phyloP scores from a whole-genome alignment of 2,888 invertebrate species.

The Resseliella maxima region DNA sequence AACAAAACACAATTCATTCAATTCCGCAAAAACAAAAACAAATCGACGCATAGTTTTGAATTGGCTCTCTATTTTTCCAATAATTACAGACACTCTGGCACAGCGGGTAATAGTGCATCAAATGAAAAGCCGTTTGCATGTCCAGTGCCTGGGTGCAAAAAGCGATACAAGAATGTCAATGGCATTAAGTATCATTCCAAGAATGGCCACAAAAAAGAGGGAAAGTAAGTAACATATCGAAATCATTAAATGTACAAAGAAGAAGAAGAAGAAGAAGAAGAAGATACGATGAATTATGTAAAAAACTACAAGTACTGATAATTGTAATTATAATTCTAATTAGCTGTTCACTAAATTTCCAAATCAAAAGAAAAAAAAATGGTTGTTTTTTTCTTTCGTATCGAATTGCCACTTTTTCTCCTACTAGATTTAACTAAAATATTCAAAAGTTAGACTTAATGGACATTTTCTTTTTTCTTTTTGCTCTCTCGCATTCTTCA shows the following conservation, averaged over 20 bases:
- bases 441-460: background rate
- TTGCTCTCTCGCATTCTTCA: background rate
- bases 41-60: background rate
- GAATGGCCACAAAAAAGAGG: slow-evolving; percentile 87
- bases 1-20: background rate
- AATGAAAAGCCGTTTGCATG: slow-evolving; percentile 85
- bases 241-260: background rate
- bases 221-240: slow-evolving; percentile 73
- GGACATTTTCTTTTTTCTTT: background rate
- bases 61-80: slow-evolving; percentile 6
- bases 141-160: slow-evolving; percentile 87
- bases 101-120: slow-evolving; percentile 68
- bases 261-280: slow-evolving; percentile 27
- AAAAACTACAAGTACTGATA: background rate
- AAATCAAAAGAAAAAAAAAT: background rate
- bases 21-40: background rate
- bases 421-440: background rate
- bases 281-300: background rate
- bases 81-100: slow-evolving; percentile 68
- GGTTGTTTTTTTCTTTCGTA: background rate
- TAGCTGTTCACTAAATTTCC: too few relatives aligned
- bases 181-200: slow-evolving; percentile 90
- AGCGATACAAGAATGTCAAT: slow-evolving; percentile 88
- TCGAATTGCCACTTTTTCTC: background rate
- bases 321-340: background rate